Evolutionary conservation across 2,797 vertebrate species (phyloP).

Genomic region (Spondyliosoma cantharus): DNA sequence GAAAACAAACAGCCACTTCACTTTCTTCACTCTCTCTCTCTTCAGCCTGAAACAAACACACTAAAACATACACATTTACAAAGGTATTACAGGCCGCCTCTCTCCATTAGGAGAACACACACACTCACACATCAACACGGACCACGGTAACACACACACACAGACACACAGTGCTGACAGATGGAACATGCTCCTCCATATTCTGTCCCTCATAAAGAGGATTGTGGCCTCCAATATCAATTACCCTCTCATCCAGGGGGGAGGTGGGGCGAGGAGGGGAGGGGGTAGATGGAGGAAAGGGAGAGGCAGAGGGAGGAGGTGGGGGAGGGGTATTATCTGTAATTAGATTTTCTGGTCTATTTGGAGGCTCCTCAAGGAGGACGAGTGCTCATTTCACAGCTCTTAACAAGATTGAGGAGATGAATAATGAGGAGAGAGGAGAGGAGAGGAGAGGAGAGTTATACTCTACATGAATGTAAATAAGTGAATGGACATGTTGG

Average conservation of each 20-base stretch:
- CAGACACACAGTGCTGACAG: conserved; percentile 66
- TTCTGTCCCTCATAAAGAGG: conserved; percentile 81
- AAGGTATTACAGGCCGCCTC: conserved; percentile 28
- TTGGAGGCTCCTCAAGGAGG: conserved; percentile 66
- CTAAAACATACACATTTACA: conserved; percentile 43
- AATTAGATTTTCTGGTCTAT: conserved; percentile 82
- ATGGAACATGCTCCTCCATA: conserved; percentile 82
- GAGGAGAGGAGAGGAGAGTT: no score
- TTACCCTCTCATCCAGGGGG: conserved; percentile 76
- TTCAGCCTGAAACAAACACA: conserved; percentile 13
- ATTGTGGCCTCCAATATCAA: conserved; percentile 82
- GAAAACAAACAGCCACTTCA: no score
- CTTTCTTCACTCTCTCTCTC: conserved; percentile 1
- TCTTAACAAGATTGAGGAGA: conserved; percentile 61
- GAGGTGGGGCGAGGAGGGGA: background rate
- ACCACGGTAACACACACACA: background rate
- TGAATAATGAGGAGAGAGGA: conserved; percentile 49
- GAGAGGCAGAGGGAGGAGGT: conserved; percentile 3
- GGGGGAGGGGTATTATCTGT: conserved; percentile 66
- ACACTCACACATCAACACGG: conserved; percentile 25
- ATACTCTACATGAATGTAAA: conserved; percentile 39
- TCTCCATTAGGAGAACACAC: conserved; percentile 58
- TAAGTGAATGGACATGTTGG: conserved; percentile 22
- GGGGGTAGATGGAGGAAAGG: conserved; percentile 6
- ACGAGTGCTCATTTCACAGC: conserved; percentile 75